These are phyloP conservation scores for Slavum lentiscoides DNA, from an alignment of 2,888 invertebrate genomes.

Conservation along the genomic window DNA sequence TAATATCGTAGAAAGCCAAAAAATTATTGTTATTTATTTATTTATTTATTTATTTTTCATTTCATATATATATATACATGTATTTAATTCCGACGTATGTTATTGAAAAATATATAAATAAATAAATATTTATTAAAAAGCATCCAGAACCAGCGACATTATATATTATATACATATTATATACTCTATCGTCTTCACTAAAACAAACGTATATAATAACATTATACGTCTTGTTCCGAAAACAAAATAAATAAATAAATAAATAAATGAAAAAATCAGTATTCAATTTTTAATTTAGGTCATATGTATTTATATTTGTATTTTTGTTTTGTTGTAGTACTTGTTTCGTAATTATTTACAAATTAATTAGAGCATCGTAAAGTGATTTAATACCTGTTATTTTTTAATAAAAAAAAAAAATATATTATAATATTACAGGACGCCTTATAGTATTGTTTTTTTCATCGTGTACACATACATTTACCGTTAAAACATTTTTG, in stretches of 20 bases:
- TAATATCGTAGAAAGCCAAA: slow-evolving; percentile 33
- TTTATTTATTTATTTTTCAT: not conserved
- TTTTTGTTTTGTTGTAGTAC: not conserved
- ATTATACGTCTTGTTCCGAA: not conserved
- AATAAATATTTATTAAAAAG: not conserved
- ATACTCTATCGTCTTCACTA: not conserved
- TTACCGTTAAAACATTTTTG: not conserved
- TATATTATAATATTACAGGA: slow-evolving; percentile 51
- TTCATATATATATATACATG: not conserved
- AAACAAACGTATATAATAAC: not conserved
- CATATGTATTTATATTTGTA: slow-evolving; percentile 7
- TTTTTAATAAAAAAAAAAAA: slow-evolving; percentile 48
- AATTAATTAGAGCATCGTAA: slow-evolving; percentile 37
- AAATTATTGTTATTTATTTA: too few relatives aligned
- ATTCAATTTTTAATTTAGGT: slow-evolving; percentile 32
- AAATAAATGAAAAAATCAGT: slow-evolving; percentile 23
- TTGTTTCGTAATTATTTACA: slow-evolving; percentile 12
- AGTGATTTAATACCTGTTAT: slow-evolving; percentile 53
- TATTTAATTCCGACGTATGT: slow-evolving; percentile 2
- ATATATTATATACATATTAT: too few relatives aligned
- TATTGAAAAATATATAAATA: not conserved
- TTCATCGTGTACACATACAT: not conserved
- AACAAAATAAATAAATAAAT: not conserved
- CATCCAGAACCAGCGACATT: not conserved
- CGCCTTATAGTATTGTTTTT: not conserved